Conservation (phyloP, 2,797 vertebrate genomes). For the Echiichthys vipera region DNA sequence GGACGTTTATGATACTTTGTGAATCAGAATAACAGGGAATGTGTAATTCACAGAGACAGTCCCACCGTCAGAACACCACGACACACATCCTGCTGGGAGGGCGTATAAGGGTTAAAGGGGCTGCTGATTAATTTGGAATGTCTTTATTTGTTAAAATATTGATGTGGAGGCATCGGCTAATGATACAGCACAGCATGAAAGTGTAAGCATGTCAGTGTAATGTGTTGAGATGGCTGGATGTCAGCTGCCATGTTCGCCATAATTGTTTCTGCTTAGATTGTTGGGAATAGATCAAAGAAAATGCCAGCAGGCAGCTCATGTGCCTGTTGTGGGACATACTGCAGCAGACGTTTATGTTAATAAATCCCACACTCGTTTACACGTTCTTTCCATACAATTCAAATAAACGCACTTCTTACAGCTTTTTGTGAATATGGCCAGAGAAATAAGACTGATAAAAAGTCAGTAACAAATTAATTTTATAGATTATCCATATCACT, state of each 20-base stretch:
- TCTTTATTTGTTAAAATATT: constrained; percentile 57
- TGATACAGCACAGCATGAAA: constrained; percentile 64
- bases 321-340: constrained; percentile 40
- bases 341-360: constrained; percentile 34
- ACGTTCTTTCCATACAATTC: neutral
- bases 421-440: neutral
- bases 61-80: constrained; percentile 18
- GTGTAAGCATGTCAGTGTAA: constrained; percentile 34
- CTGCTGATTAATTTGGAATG: constrained; percentile 24
- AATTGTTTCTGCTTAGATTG: constrained; percentile 61
- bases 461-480: constrained; percentile 9
- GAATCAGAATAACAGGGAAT: constrained; percentile 78
- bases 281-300: constrained; percentile 55
- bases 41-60: constrained; percentile 62
- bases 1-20: constrained; percentile 83
- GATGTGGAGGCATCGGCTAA: constrained; percentile 80
- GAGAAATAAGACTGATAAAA: neutral
- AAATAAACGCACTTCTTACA: neutral
- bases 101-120: constrained; percentile 25
- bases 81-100: neutral
- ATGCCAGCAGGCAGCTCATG: constrained; percentile 58
- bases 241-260: constrained; percentile 56
- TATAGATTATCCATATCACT: constrained; percentile 29
- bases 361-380: constrained; percentile 37
- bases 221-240: constrained; percentile 33